phyloP scores from a whole-genome alignment of 2,888 invertebrate species.

The Mythimna albipuncta region DNA sequence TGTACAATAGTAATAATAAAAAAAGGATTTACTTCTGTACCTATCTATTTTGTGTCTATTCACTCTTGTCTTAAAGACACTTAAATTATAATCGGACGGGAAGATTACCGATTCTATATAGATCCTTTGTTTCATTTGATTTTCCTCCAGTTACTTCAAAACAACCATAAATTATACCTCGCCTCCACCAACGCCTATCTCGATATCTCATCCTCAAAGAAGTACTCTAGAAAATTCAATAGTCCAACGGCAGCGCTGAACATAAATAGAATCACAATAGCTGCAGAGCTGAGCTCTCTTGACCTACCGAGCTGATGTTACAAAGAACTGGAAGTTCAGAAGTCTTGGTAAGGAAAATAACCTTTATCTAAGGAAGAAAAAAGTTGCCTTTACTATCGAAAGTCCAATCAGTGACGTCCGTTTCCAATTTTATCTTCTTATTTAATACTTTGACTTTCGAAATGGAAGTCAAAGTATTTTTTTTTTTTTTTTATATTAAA shows the following conservation, averaged over 20 bases:
- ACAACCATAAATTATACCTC: neutral
- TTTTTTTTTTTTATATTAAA: too few relatives aligned
- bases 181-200: neutral
- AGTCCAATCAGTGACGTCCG: too few relatives aligned
- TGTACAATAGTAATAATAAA: too few relatives aligned
- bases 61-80: too few relatives aligned
- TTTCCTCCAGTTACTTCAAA: neutral
- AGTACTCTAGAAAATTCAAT: conserved; percentile 38
- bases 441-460: too few relatives aligned
- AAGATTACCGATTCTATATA: too few relatives aligned
- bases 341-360: neutral
- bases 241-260: conserved; percentile 20
- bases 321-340: neutral
- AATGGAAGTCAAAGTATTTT: too few relatives aligned
- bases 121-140: neutral
- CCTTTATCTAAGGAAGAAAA: neutral
- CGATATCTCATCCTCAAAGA: conserved; percentile 18
- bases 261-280: conserved; percentile 61
- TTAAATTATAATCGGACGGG: too few relatives aligned
- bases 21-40: too few relatives aligned
- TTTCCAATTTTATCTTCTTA: neutral
- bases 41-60: too few relatives aligned
- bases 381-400: neutral
- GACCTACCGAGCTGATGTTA: conserved; percentile 44
- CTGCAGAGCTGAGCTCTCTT: conserved; percentile 57